Evolutionary conservation across 1,140 invertebrate species (phyloP).

Genomic region (Drosophila yakuba): DNA sequence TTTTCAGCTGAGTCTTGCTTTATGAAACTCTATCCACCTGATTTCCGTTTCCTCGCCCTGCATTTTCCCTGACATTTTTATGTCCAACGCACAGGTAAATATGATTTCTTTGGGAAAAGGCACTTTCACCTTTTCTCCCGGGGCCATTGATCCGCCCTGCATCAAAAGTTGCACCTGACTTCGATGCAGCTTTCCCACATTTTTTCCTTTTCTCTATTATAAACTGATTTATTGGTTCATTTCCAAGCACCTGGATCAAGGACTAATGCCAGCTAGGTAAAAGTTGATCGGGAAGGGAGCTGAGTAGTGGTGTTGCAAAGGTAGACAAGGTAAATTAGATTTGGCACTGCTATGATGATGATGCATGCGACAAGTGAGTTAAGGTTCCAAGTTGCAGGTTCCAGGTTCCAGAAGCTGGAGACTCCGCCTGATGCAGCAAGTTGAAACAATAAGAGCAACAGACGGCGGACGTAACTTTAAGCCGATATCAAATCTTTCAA

Average conservation of each 20-base stretch:
- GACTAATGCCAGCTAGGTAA: conserved; percentile 42
- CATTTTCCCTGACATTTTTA: neutral
- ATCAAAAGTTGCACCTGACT: conserved; percentile 69
- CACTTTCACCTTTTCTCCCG: conserved; percentile 60
- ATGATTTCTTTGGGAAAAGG: conserved; percentile 58
- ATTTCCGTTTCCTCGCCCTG: neutral
- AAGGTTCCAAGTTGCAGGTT: conserved; percentile 34
- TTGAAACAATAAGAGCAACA: conserved; percentile 51
- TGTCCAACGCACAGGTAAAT: conserved; percentile 48
- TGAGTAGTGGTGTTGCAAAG: neutral
- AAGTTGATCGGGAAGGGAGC: conserved; percentile 10
- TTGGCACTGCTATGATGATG: conserved; percentile 62
- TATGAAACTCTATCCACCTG: conserved; percentile 11
- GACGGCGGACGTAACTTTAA: conserved; percentile 64
- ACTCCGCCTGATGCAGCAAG: conserved; percentile 7
- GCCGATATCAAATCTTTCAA: conserved; percentile 80
- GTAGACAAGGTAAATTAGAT: conserved; percentile 63
- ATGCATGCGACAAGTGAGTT: conserved; percentile 76
- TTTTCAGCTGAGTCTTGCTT: neutral
- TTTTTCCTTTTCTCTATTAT: conserved; percentile 67
- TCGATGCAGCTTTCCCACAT: conserved; percentile 22
- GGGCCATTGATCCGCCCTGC: conserved; percentile 58
- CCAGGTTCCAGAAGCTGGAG: too few relatives aligned
- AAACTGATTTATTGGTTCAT: conserved; percentile 82
- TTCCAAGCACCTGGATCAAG: conserved; percentile 49